Evolutionary conservation across 2,797 vertebrate genomes (phyloP).

Genomic region (Acrocephalus scirpaceus): DNA sequence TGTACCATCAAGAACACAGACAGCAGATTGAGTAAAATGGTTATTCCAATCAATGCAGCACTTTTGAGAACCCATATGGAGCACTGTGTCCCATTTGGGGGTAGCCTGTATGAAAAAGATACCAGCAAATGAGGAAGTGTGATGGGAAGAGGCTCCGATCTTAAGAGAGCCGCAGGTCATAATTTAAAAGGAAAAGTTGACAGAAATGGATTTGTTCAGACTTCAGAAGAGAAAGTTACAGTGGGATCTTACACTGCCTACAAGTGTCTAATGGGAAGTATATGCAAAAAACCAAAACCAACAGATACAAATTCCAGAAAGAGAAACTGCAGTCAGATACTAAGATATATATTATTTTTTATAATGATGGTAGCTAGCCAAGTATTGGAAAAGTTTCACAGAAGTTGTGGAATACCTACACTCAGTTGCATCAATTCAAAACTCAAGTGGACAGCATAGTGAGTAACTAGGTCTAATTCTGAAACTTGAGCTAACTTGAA

Average conservation of each 20-base stretch:
- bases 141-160: neutral
- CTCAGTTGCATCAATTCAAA: neutral
- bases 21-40: neutral
- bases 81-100: neutral
- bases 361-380: accelerated
- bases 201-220: neutral
- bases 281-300: neutral
- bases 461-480: neutral
- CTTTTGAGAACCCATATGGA: neutral
- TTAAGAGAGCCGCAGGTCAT: neutral
- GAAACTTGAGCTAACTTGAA: neutral
- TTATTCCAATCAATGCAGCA: neutral
- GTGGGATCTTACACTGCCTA: neutral
- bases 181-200: neutral
- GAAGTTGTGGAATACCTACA: neutral
- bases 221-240: neutral
- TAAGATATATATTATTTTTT: neutral
- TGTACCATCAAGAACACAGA: neutral
- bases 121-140: neutral
- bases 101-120: neutral
- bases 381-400: neutral
- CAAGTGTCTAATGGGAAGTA: neutral
- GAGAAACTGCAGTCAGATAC: neutral
- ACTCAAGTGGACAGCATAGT: neutral
- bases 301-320: neutral